Conservation (phyloP, 2,888 invertebrate genomes). For the Philonicus albiceps region DNA sequence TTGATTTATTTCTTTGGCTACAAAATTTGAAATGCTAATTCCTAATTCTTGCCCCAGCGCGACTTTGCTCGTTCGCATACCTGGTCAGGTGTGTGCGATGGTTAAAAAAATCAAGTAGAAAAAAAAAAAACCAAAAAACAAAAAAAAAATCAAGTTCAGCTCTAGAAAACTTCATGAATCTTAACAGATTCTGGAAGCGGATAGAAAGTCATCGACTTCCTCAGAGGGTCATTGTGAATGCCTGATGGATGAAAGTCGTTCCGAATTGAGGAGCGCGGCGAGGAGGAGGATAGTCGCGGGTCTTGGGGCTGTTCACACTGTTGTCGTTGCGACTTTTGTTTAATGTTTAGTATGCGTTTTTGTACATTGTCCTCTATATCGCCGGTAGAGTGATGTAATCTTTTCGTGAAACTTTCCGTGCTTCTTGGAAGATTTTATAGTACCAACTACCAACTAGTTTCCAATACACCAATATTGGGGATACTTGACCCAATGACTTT, state of each 20-base stretch:
- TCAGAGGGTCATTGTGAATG: neutral
- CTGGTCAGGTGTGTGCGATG: neutral
- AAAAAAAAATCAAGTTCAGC: neutral
- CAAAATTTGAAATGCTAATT: neutral
- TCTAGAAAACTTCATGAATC: neutral
- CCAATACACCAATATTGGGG: neutral
- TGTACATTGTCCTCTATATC: neutral
- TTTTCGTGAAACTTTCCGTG: neutral
- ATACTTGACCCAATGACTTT: neutral
- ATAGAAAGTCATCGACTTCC: slow-evolving; percentile 20
- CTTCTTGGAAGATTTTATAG: neutral
- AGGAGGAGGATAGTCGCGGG: neutral
- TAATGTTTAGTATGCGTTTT: neutral
- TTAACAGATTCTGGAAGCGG: slow-evolving; percentile 9
- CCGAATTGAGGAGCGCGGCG: neutral
- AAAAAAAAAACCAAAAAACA: neutral
- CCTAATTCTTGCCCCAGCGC: neutral
- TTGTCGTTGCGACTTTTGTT: neutral
- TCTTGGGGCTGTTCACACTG: neutral
- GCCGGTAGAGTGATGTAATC: neutral
- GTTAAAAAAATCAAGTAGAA: neutral
- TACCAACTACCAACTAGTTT: neutral
- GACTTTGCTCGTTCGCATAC: neutral
- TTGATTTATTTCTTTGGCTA: neutral
- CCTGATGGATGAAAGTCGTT: neutral